Percentiles rank a stretch among this genome's conserved stretches.
Evolutionary conservation across 1,140 invertebrate genomes (phyloP).

Genomic region (Drosophila obscura): DNA sequence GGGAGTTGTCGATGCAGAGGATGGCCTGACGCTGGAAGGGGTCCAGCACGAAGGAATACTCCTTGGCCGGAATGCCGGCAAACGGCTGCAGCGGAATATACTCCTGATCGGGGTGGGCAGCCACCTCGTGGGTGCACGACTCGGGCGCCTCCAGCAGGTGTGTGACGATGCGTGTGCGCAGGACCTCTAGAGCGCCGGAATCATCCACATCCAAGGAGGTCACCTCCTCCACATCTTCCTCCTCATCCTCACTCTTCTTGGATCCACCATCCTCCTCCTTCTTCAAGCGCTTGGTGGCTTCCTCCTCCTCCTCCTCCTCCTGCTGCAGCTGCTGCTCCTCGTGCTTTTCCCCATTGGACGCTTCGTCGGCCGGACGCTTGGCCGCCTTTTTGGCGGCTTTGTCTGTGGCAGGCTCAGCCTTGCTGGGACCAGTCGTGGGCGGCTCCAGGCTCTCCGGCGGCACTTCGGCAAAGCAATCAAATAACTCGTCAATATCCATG

Average conservation of each 20-base stretch:
- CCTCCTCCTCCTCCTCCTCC: constrained; percentile 1
- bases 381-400: constrained; percentile 13
- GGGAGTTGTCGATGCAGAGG: constrained; percentile 98
- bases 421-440: constrained; percentile 5
- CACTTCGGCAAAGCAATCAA: constrained; percentile 72
- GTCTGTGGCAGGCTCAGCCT: neutral
- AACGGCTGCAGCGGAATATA: constrained; percentile 89
- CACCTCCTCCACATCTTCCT: neutral
- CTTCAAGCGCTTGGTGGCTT: constrained; percentile 37
- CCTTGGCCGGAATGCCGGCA: constrained; percentile 91
- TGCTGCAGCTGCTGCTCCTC: neutral
- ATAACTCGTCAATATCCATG: constrained; percentile 82
- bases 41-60: constrained; percentile 98
- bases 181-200: constrained; percentile 76
- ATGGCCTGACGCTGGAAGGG: constrained; percentile 99
- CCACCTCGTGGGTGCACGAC: constrained; percentile 96
- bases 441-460: constrained; percentile 30
- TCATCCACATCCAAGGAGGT: constrained; percentile 62
- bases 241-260: constrained; percentile 7
- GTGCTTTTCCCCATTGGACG: neutral
- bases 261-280: neutral
- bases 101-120: constrained; percentile 92
- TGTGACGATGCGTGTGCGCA: constrained; percentile 89
- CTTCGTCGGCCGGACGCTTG: constrained; percentile 40
- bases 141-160: constrained; percentile 95